phyloP scores from a whole-genome alignment of 1,140 invertebrate genomes.

The Xylocopa sonorina region DNA sequence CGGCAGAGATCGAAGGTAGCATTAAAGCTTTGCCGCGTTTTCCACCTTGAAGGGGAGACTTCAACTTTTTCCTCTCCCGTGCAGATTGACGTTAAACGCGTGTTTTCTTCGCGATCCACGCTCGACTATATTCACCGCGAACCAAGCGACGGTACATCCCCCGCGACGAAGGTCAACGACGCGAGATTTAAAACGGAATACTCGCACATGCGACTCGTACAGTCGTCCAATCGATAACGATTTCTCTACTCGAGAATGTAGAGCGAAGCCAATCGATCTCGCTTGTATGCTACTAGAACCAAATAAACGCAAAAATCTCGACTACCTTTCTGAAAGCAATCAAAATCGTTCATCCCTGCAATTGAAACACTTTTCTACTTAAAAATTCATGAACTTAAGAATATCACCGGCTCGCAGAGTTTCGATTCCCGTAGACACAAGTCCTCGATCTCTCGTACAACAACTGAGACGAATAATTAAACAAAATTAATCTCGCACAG shows the following conservation, averaged over 20 bases:
- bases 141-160: constrained; percentile 4
- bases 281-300: neutral
- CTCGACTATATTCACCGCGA: neutral
- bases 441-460: too few species aligned
- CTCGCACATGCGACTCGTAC: neutral
- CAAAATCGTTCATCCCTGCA: too few species aligned
- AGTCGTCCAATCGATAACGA: neutral
- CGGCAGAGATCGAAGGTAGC: constrained; percentile 34
- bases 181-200: constrained; percentile 7
- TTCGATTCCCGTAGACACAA: too few species aligned
- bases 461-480: too few species aligned
- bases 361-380: too few species aligned
- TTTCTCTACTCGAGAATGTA: neutral
- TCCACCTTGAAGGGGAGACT: constrained; percentile 13
- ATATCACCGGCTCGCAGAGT: too few species aligned
- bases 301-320: too few species aligned
- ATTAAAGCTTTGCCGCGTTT: constrained; percentile 42
- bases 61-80: neutral
- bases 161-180: constrained; percentile 25
- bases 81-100: neutral
- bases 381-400: too few species aligned
- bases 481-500: too few species aligned
- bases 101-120: neutral
- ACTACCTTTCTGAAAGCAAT: too few species aligned
- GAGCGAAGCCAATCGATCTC: neutral